Base-by-base conservation (phyloP, 2,888 invertebrate species). In the Trachelus stipa region DNA sequence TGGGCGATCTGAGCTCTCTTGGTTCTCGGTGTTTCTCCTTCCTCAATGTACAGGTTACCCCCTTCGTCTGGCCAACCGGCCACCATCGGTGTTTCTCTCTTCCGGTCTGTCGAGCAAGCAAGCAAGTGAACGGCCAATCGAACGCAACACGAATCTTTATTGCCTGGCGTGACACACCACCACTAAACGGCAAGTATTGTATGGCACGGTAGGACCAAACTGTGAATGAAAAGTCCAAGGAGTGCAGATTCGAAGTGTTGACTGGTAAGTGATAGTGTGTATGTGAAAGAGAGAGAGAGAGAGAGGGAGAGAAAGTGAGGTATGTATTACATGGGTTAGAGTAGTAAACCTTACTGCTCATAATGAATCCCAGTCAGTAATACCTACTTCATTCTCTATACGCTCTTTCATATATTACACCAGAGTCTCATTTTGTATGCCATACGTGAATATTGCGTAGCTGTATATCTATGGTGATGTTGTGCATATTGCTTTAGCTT, bases 11-110 rank as follows among this genome's bases (percentile, higher is more conserved):
- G 87, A 68, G 87, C 82, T 77, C 85, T 84, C 77, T 84, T 83
- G 73, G 79, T 84, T 79, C 83, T 84, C 73, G 85, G 82, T 75
- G 85, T 83, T 76, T 85, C 84, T 73, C 88, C 87, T 82, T 89
- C 89, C 77, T 90, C 90, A 84, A 90, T 89, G 83, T 90, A 90
- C 79, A 90, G 84, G 82, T 90, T 90, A 75, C 89, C 88, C 77
- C 84, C 85, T 74, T 86, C 85, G 84, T 87, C 89, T 84, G 87
- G 87, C 90, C 90, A 90, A 77, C 88, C 87, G 76, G 85, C 84
- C 80, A 85, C 85, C 80, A 86, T 83, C 75, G 88, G 86, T 69
- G 83, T 85, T 81, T 89, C 89, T 34, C 90, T 87, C 84, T 88
- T 90, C 85, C 89, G 87, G 85, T 90, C 90, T 56, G 56, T 56